These are phyloP conservation scores for Exocentrus adspersus DNA, from an alignment of 2,888 invertebrate genomes.

Conservation along the genomic window DNA sequence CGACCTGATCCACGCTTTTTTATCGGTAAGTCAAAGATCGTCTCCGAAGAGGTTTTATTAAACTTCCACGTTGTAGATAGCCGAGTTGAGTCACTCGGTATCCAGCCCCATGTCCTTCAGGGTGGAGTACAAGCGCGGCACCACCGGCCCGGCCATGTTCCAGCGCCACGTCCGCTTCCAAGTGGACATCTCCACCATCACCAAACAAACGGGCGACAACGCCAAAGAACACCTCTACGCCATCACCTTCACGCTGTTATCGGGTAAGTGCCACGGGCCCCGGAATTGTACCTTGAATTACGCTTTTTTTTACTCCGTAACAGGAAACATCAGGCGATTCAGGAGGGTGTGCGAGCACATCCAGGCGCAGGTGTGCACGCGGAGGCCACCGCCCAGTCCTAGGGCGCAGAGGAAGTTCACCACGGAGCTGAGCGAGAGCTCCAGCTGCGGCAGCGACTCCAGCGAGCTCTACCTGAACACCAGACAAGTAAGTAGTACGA, in stretches of 20 bases:
- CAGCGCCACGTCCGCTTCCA: slow-evolving; percentile 96
- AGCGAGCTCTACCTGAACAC: slow-evolving; percentile 67
- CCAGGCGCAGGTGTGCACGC: slow-evolving; percentile 76
- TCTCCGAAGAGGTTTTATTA: too few species aligned
- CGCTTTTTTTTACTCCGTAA: slow-evolving; percentile 48
- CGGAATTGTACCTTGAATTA: background rate
- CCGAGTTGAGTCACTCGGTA: slow-evolving; percentile 97
- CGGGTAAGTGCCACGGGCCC: slow-evolving; percentile 70
- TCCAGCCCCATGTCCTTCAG: slow-evolving; percentile 97
- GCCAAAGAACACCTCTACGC: slow-evolving; percentile 85
- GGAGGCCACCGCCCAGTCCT: slow-evolving; percentile 71
- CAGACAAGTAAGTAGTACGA: slow-evolving; percentile 55
- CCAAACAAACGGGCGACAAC: slow-evolving; percentile 79
- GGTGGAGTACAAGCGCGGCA: slow-evolving; percentile 95
- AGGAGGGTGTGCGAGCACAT: slow-evolving; percentile 96
- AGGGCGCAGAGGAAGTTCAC: slow-evolving; percentile 73
- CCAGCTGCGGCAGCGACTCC: slow-evolving; percentile 75
- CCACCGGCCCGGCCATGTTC: slow-evolving; percentile 95
- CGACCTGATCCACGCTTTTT: slow-evolving; percentile 96
- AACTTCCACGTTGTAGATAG: slow-evolving; percentile 74
- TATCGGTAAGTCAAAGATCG: slow-evolving; percentile 95
- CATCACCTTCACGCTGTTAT: slow-evolving; percentile 92
- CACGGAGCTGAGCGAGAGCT: slow-evolving; percentile 75
- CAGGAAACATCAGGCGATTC: slow-evolving; percentile 95
- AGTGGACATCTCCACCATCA: slow-evolving; percentile 86